Evolutionary conservation across 2,113 vertebrate species (phyloP).

Genomic region (Chauna torquata): DNA sequence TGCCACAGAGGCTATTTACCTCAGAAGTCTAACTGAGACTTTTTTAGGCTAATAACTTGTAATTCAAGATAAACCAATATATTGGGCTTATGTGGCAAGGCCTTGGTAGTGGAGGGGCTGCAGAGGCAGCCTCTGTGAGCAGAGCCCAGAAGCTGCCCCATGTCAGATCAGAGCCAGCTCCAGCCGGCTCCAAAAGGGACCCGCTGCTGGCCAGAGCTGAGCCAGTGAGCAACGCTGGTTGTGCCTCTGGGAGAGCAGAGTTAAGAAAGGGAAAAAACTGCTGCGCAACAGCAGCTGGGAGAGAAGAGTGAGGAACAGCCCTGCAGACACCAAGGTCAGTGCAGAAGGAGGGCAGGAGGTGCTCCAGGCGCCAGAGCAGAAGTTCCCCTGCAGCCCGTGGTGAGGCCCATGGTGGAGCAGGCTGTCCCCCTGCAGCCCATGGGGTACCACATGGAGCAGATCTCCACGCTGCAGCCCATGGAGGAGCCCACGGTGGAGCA

Average conservation of each 20-base stretch:
- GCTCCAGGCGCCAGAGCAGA: too few relatives aligned
- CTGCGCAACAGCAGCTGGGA: neutral
- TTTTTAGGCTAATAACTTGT: neutral
- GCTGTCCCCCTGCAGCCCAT: too few relatives aligned
- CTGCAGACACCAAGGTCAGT: neutral
- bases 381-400: too few relatives aligned
- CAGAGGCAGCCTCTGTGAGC: neutral
- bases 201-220: fast-evolving
- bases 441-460: too few relatives aligned
- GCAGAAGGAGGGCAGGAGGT: neutral
- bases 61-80: neutral
- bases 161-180: neutral
- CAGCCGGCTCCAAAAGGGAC: neutral
- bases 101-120: neutral
- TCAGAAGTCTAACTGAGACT: neutral
- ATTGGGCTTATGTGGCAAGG: neutral
- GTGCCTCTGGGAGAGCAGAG: fast-evolving
- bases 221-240: fast-evolving
- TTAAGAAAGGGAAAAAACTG: neutral
- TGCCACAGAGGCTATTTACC: neutral
- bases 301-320: neutral
- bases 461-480: too few relatives aligned
- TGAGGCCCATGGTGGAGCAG: too few relatives aligned
- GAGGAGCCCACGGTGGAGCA: fast-evolving
- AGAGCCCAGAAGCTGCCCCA: neutral